Percentiles rank a stretch among this genome's conserved stretches.
Conservation (phyloP, 2,113 vertebrate genomes). For the Lasiurus cinereus region DNA sequence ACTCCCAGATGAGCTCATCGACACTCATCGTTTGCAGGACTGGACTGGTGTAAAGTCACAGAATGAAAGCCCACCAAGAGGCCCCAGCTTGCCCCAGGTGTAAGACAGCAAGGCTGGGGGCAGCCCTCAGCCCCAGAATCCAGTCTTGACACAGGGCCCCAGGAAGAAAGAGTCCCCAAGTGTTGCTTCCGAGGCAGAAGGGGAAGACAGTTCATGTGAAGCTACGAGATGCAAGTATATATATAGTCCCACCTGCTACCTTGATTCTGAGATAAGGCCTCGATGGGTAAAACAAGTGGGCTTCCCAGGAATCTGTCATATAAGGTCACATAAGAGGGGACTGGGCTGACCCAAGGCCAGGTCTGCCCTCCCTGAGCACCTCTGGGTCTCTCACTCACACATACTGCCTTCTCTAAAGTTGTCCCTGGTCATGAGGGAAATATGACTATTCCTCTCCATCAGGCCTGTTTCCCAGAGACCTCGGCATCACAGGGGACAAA, state of each 20-base stretch:
- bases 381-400: not conserved
- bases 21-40: not conserved
- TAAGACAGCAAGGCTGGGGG: not conserved
- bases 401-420: not conserved
- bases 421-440: not conserved
- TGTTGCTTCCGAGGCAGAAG: not conserved
- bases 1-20: not conserved
- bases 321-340: not conserved
- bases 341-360: not conserved
- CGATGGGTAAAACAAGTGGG: not conserved
- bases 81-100: not conserved
- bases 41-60: not conserved
- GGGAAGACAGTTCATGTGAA: not conserved
- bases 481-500: not conserved
- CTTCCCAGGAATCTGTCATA: not conserved
- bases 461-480: not conserved
- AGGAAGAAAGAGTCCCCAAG: not conserved
- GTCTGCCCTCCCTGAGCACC: not conserved
- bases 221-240: too few species aligned
- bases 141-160: not conserved
- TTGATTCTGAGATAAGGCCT: not conserved
- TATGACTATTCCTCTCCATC: not conserved
- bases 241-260: not conserved
- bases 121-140: not conserved
- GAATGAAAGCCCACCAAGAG: not conserved